These are phyloP conservation scores for Alethe castanea DNA, from an alignment of 2,113 vertebrate species.

Conservation along the genomic window DNA sequence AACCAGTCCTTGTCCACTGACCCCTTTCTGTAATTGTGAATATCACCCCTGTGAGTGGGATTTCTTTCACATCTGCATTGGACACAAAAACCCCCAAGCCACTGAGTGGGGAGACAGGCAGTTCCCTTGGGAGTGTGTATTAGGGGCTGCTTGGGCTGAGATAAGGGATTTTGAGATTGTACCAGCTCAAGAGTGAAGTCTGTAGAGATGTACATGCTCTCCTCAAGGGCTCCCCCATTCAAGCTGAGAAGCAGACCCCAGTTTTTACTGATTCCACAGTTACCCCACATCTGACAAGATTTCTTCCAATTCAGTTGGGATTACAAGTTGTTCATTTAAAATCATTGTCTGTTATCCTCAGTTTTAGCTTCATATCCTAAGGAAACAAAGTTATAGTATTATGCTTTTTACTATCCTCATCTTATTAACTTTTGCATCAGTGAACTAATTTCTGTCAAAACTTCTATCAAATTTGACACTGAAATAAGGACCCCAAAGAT, in stretches of 20 bases:
- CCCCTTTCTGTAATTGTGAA: constrained; percentile 29
- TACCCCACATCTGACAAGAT: neutral
- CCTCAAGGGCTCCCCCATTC: neutral
- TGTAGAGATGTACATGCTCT: neutral
- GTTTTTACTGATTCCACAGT: neutral
- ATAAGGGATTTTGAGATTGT: neutral
- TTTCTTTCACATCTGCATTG: neutral
- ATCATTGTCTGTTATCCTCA: neutral
- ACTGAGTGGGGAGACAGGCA: neutral
- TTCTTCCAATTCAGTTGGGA: neutral
- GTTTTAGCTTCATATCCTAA: neutral
- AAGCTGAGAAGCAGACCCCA: neutral
- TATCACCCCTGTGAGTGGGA: neutral
- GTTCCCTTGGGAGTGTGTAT: neutral
- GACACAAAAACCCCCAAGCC: neutral
- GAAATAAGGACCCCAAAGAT: neutral
- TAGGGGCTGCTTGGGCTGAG: neutral
- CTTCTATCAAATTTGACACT: neutral
- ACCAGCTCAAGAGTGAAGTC: neutral
- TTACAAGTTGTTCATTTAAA: neutral
- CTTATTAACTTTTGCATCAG: neutral
- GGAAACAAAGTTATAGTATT: neutral
- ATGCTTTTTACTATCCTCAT: neutral
- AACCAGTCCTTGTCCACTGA: constrained; percentile 66
- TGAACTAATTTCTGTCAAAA: neutral